Conservation (phyloP, 2,888 invertebrate genomes). For the Catocala fraxini region DNA sequence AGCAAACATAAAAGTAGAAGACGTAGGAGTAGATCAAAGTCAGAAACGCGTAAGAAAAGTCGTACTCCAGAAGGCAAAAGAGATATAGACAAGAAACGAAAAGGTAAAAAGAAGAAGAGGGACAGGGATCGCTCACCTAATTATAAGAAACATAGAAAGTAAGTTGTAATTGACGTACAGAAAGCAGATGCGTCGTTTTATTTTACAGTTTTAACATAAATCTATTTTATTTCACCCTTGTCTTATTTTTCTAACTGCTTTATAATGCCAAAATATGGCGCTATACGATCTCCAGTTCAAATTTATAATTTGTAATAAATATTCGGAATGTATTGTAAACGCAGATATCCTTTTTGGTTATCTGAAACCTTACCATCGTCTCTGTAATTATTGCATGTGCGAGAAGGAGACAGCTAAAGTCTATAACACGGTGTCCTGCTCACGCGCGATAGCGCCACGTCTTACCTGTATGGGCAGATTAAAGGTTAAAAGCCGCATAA, state of each 20-base stretch:
- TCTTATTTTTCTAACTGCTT: not conserved
- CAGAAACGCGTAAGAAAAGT: slow-evolving; percentile 67
- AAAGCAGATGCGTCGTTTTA: too few relatives aligned
- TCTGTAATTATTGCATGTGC: too few relatives aligned
- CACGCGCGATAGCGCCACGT: too few relatives aligned
- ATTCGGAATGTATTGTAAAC: too few relatives aligned
- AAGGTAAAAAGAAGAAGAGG: slow-evolving; percentile 86
- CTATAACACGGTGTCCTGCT: too few relatives aligned
- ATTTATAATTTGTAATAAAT: too few relatives aligned
- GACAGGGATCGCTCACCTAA: slow-evolving; percentile 85
- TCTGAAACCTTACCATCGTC: too few relatives aligned
- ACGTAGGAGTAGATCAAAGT: slow-evolving; percentile 59
- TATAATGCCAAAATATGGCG: not conserved
- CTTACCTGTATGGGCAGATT: too few relatives aligned
- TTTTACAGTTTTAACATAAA: slow-evolving; percentile 13
- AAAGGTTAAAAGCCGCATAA: too few relatives aligned
- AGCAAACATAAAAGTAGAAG: slow-evolving; percentile 51
- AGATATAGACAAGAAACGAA: slow-evolving; percentile 87
- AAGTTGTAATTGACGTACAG: slow-evolving; percentile 47
- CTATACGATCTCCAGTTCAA: too few relatives aligned
- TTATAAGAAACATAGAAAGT: slow-evolving; percentile 82
- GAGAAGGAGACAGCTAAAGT: too few relatives aligned
- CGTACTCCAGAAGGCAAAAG: slow-evolving; percentile 74
- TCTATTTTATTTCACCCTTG: slow-evolving; percentile 11
- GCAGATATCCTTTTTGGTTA: too few relatives aligned